Base-by-base conservation (phyloP, 1,140 invertebrate species). In the Drosophila sp. region DNA sequence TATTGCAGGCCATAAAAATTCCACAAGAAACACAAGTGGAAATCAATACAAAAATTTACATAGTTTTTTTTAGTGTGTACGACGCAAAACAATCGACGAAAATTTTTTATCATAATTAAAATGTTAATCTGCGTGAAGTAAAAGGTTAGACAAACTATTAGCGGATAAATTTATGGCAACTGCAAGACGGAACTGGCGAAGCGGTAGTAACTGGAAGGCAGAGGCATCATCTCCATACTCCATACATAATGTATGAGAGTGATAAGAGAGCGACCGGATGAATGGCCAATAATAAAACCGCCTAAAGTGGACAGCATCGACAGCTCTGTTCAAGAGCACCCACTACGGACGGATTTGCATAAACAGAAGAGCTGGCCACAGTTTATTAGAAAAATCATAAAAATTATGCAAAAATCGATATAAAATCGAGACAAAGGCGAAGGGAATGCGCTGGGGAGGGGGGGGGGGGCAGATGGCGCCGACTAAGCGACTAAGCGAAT, bases 131-230 rank as follows among this genome's bases (percentile, higher is more conserved):
- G 80, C 80, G 84, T 89, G 84, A 89, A 89, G 84, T 89, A 89
- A 89, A 89, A 89, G 84, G 84, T 89, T 89, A 89, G 84, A 89
- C 84, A 89, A 89, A 89, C 84, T 89, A 89, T 89, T 89, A 82
- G 74, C 74, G 81, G 35, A 54, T 47, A 75, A 89, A 89, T 89
- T 89, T 89, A 89, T 89, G 84, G 84, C 80, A 78, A 80, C 80
- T 72, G 72, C 84, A 89, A 89, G 84, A 89, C 80, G 84, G 84
- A 89, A 89, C 84, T 79, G 29, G 64, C 72, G n/a, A n/a, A 35
- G 10, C 44, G 32, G 29, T n/a, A 10, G 38, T 44, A 66, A 23
- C 44, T 17, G 35, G 79, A 82, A 63, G 68, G 79, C 79, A 69
- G 40, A 81, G 82, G 63, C 75, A 87, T 6, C 33, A 38, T 38